A percentile compares a stretch with the other conserved stretches of the same genome.
Evolutionary conservation across 2,113 vertebrate genomes (phyloP).

Genomic region (Alaudala cheleensis): DNA sequence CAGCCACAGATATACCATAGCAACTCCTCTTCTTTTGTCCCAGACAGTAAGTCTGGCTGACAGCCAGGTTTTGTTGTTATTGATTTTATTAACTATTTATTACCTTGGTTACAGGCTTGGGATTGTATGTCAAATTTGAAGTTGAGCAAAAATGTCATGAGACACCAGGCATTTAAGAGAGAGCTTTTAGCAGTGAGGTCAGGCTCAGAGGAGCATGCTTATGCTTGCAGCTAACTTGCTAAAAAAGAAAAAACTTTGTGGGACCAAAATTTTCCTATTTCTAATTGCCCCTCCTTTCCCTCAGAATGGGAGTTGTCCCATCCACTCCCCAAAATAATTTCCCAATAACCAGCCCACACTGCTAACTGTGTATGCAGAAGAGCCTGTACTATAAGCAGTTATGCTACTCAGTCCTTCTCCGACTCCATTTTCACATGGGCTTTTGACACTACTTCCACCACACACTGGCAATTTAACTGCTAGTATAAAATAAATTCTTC

Average conservation of each 20-base stretch:
- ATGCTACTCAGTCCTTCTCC: background rate
- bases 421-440: background rate
- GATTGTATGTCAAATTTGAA: conserved; percentile 47
- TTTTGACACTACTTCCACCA: background rate
- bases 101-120: conserved; percentile 40
- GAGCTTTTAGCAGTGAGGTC: conserved; percentile 36
- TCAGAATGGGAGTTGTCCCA: background rate
- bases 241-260: conserved; percentile 14
- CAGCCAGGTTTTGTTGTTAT: conserved; percentile 44
- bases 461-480: background rate
- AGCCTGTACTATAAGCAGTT: background rate
- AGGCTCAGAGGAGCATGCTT: conserved; percentile 16
- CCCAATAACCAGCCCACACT: background rate
- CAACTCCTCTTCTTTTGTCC: background rate
- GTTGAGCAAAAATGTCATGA: conserved; percentile 50
- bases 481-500: background rate
- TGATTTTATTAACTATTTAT: conserved; percentile 68
- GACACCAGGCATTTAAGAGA: conserved; percentile 30
- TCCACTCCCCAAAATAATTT: background rate
- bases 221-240: conserved; percentile 22
- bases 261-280: conserved; percentile 21
- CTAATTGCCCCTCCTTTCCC: background rate
- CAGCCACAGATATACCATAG: conserved; percentile 3
- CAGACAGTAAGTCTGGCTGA: conserved; percentile 3
- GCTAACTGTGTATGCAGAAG: background rate